phyloP scores from a whole-genome alignment of 2,888 invertebrate genomes.

The Neelides folsomi region DNA sequence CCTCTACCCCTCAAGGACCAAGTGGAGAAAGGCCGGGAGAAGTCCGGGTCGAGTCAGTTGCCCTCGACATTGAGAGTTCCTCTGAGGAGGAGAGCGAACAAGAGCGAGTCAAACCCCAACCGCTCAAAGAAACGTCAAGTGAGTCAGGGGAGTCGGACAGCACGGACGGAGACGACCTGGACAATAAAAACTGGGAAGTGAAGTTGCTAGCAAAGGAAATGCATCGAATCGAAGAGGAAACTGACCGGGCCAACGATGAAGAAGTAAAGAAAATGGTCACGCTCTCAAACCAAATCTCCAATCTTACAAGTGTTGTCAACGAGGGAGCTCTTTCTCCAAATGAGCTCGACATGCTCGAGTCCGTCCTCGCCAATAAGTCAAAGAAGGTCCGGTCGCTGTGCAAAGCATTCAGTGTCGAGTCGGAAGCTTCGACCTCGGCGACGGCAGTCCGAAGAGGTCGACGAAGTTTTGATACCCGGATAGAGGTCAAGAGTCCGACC shows the following conservation, averaged over 20 bases:
- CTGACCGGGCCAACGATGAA: slow-evolving; percentile 23
- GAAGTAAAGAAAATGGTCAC: slow-evolving; percentile 26
- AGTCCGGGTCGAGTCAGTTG: slow-evolving; percentile 16
- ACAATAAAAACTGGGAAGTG: slow-evolving; percentile 51
- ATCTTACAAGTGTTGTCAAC: slow-evolving; percentile 30
- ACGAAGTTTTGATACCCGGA: not conserved
- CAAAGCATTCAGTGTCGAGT: slow-evolving; percentile 32
- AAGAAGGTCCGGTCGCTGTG: slow-evolving; percentile 29
- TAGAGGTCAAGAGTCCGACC: not conserved
- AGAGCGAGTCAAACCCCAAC: not conserved
- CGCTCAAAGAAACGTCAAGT: no score
- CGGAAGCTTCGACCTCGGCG: slow-evolving; percentile 1
- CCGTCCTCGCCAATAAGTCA: slow-evolving; percentile 30
- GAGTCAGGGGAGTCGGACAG: slow-evolving; percentile 6
- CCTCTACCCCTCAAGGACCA: slow-evolving; percentile 1
- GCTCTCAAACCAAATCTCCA: slow-evolving; percentile 24
- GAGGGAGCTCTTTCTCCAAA: slow-evolving; percentile 31
- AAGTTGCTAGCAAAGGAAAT: slow-evolving; percentile 63
- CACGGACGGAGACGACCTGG: slow-evolving; percentile 17
- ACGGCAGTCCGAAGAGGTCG: not conserved
- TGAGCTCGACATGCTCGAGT: slow-evolving; percentile 34
- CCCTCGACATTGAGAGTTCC: slow-evolving; percentile 25
- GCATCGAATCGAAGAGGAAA: slow-evolving; percentile 38
- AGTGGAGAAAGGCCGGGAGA: slow-evolving; percentile 10
- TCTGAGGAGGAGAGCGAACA: slow-evolving; percentile 12